Evolutionary conservation across 2,888 invertebrate species (phyloP).

Genomic region (Capitulum mitella): DNA sequence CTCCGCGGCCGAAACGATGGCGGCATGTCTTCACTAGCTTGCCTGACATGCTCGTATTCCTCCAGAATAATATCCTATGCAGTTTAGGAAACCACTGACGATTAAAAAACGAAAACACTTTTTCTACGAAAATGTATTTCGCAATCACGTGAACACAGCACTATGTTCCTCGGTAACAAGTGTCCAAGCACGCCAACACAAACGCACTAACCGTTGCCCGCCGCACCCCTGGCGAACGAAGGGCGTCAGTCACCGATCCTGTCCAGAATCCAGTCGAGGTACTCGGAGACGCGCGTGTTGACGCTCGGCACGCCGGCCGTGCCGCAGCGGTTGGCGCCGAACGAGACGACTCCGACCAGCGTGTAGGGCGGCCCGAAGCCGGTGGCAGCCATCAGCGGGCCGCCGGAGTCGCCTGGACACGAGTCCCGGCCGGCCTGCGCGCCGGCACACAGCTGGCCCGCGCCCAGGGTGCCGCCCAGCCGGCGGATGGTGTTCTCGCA

Average conservation of each 20-base stretch:
- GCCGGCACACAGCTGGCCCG: constrained; percentile 49
- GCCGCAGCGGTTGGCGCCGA: constrained; percentile 58
- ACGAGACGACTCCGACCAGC: constrained; percentile 57
- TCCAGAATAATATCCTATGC: no score
- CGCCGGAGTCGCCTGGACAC: constrained; percentile 69
- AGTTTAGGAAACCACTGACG: no score
- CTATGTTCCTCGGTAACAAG: no score
- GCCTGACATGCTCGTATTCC: no score
- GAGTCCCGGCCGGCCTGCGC: constrained; percentile 60
- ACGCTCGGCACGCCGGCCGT: constrained; percentile 59
- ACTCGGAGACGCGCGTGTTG: constrained; percentile 56
- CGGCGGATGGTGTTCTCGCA: background rate
- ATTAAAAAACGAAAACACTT: no score
- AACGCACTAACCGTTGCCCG: no score
- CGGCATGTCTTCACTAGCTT: no score
- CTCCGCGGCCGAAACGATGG: no score
- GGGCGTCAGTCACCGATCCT: constrained; percentile 31
- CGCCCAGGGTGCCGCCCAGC: background rate
- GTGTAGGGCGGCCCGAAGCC: constrained; percentile 33
- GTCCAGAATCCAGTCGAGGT: constrained; percentile 56
- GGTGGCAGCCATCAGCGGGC: constrained; percentile 59
- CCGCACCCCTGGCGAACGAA: no score
- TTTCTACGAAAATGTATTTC: no score
- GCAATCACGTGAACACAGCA: no score
- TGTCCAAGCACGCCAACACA: no score